These are phyloP conservation scores for Nipponacmea schrenckii DNA, from an alignment of 2,888 invertebrate genomes.

Conservation along the genomic window DNA sequence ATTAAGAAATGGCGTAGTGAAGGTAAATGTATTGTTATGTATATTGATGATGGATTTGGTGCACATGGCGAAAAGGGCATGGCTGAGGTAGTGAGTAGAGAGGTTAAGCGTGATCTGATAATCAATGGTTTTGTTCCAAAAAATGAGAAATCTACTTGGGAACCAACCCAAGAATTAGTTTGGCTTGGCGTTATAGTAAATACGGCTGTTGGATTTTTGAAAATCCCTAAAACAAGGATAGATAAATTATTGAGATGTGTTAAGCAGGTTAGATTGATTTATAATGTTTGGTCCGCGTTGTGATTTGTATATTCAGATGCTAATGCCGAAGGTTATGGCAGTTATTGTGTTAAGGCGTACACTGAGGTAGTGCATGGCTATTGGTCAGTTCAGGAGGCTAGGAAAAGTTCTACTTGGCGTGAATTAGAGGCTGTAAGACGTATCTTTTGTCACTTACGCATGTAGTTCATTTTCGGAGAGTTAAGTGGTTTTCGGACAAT, in stretches of 20 bases:
- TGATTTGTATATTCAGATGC: conserved; percentile 23
- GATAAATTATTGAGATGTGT: conserved; percentile 11
- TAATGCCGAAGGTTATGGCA: conserved; percentile 11
- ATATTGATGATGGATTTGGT: conserved; percentile 31
- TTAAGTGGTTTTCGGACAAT: conserved; percentile 27
- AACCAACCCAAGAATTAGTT: conserved; percentile 18
- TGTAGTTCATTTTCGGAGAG: no score
- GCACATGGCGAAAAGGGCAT: no score
- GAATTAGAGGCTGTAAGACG: conserved; percentile 14
- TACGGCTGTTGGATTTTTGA: conserved; percentile 11
- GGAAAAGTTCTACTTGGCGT: conserved; percentile 23
- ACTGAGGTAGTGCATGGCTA: no score
- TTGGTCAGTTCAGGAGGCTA: conserved; percentile 8
- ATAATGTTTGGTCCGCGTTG: neutral
- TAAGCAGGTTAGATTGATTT: neutral
- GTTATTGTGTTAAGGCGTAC: conserved; percentile 13
- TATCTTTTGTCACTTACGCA: no score
- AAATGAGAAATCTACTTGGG: conserved; percentile 9
- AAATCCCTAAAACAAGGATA: no score
- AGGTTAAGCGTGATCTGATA: no score
- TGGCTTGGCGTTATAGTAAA: conserved; percentile 24
- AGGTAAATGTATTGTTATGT: conserved; percentile 27
- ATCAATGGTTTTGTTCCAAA: no score
- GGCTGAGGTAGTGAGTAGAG: no score
- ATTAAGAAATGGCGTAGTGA: conserved; percentile 29